Base-by-base conservation (phyloP, 2,797 vertebrate genomes). In the Sebastes minor region DNA sequence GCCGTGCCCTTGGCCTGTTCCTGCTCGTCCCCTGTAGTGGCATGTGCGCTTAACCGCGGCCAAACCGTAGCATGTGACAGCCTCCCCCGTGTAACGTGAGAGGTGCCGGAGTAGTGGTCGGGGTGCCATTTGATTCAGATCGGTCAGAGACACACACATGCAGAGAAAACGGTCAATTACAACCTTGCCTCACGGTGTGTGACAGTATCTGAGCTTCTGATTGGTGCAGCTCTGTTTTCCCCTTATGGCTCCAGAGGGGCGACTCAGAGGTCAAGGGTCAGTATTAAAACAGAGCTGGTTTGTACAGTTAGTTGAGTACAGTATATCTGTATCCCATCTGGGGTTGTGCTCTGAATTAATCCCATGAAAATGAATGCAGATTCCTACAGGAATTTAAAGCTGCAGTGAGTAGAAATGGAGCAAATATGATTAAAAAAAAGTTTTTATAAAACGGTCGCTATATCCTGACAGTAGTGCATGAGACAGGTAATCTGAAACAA, bases 51-150 rank as follows among this genome's bases (percentile, higher is more conserved):
- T 53, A 8, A 65, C 83, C 12, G 76, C 30, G 57, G 89, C 90
- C 85, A 84, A 80, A 84, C 83, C 67, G n/a, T 89, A 89, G 88
- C 91, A 92, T 94, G 92, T 93, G 91, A 92, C 92, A 62, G 74
- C 80, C 87, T 78, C 74, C 11, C 75, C 77, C 60, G 64, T 89
- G 91, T 87, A 93, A 92, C 42, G 78, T 90, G 93, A 93, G 89
- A 87, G 81, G 83, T 52, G 66, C 33, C 27, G 10, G 62, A 66
- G 84, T 46, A 32, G 71, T 46, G 76, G 78, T 74, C 4, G 71
- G 60, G 55, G 73, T 63, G 77, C 65, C 80, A 53, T 52, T 79
- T 55, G 75, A 88, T 81, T 88, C 82, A 78, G 78, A 80, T 32
- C 10, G 81, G 56, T 77, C 55, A 11, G 35, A 74, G 30, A 76